Evolutionary conservation across 2,888 invertebrate species (phyloP).

Genomic region (Tineola bisselliella): DNA sequence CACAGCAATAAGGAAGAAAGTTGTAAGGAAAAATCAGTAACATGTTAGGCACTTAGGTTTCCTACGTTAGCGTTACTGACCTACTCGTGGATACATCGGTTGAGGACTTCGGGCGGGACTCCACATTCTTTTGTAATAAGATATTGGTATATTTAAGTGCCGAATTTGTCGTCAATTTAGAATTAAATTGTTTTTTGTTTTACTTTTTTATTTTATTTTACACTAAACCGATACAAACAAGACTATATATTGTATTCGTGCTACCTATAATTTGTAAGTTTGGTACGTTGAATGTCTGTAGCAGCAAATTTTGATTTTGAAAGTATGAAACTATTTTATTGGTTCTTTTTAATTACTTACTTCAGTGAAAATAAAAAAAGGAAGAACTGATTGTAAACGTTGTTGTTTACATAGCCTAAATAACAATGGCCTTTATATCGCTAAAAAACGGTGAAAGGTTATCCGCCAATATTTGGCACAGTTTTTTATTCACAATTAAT

Average conservation of each 20-base stretch:
- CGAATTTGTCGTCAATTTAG: too few relatives aligned
- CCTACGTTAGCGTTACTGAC: slow-evolving; percentile 6
- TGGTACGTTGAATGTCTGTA: too few relatives aligned
- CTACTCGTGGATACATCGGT: neutral
- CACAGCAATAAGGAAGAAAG: neutral
- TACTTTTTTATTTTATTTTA: too few relatives aligned
- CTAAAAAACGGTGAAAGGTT: slow-evolving; percentile 38
- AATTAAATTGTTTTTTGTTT: too few relatives aligned
- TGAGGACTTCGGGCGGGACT: neutral
- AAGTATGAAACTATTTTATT: too few relatives aligned
- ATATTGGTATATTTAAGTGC: too few relatives aligned
- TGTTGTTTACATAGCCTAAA: slow-evolving; percentile 38
- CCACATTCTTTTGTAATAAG: neutral
- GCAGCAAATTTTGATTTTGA: too few relatives aligned
- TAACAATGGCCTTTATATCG: slow-evolving; percentile 28
- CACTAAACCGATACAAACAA: too few relatives aligned
- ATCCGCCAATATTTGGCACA: slow-evolving; percentile 39
- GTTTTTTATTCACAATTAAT: slow-evolving; percentile 23
- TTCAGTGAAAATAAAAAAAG: neutral
- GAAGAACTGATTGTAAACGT: neutral
- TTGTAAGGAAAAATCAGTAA: neutral
- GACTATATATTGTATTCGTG: too few relatives aligned
- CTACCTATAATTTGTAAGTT: too few relatives aligned
- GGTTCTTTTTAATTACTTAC: neutral
- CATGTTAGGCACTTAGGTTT: neutral